These are phyloP conservation scores for Microhierax caerulescens DNA, from an alignment of 2,797 vertebrate species.

Conservation along the genomic window DNA sequence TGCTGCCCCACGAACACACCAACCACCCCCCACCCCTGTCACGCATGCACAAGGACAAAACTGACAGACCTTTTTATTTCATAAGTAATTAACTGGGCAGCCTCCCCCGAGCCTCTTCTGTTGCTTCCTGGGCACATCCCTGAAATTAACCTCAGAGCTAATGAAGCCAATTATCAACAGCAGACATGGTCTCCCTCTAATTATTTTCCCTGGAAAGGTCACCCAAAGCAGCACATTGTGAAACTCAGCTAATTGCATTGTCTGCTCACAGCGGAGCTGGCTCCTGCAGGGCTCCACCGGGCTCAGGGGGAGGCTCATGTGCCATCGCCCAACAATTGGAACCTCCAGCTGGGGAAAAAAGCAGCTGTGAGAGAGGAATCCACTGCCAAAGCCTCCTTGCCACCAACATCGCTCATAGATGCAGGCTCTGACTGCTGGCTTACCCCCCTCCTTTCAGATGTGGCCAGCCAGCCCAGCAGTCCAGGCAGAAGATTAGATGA, in stretches of 20 bases:
- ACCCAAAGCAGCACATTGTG: conserved; percentile 27
- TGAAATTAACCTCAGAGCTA: conserved; percentile 63
- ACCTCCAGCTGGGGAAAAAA: neutral
- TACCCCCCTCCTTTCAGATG: neutral
- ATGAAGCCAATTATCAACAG: conserved; percentile 49
- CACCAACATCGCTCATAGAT: neutral
- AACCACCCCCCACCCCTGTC: rapidly evolving
- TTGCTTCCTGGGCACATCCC: conserved; percentile 21
- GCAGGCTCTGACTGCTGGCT: neutral
- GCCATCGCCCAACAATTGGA: neutral
- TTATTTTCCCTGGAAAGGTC: conserved; percentile 63
- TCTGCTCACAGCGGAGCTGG: neutral
- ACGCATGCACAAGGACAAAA: rapidly evolving
- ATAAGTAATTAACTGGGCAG: conserved; percentile 18
- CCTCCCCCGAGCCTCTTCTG: neutral
- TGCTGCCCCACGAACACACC: neutral
- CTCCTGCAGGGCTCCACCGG: neutral
- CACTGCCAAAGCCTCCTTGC: conserved; percentile 11
- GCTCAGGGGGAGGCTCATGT: neutral
- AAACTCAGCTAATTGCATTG: conserved; percentile 59
- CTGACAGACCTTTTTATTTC: neutral
- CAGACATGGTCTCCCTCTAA: conserved; percentile 48
- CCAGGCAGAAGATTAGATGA: neutral
- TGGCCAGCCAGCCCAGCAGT: conserved; percentile 15
- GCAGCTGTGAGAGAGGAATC: neutral